Conservation (phyloP, 2,888 invertebrate species). For the Griposia aprilina region DNA sequence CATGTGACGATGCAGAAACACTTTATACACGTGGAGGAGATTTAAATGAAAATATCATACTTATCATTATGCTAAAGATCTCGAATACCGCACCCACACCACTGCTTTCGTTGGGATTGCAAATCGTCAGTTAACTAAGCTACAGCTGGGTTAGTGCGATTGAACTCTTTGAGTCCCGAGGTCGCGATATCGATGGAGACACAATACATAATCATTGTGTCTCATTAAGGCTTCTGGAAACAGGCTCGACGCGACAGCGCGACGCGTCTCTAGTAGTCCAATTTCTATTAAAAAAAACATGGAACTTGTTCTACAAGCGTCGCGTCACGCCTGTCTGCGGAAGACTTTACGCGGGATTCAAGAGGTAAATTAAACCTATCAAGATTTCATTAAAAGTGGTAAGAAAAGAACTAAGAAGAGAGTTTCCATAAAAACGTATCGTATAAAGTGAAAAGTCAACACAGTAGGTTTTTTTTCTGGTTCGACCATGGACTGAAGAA, state of each 20-base stretch:
- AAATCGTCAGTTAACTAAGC: not conserved
- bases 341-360: too few relatives aligned
- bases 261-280: too few relatives aligned
- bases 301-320: too few relatives aligned
- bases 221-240: too few relatives aligned
- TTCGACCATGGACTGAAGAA: not conserved
- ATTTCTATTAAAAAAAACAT: too few relatives aligned
- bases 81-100: not conserved
- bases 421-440: not conserved
- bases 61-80: constrained; percentile 11
- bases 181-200: too few relatives aligned
- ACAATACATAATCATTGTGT: too few relatives aligned
- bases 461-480: not conserved
- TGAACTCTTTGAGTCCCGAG: too few relatives aligned
- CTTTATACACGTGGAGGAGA: not conserved
- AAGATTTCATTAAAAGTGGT: not conserved
- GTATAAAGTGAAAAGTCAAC: not conserved
- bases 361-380: not conserved
- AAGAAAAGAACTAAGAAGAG: not conserved
- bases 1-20: constrained; percentile 16
- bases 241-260: too few relatives aligned
- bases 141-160: too few relatives aligned
- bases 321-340: too few relatives aligned
- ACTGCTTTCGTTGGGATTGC: not conserved
- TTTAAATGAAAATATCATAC: constrained; percentile 7